Base-by-base conservation (phyloP, 1,140 invertebrate species). In the Ceratina japonica region DNA sequence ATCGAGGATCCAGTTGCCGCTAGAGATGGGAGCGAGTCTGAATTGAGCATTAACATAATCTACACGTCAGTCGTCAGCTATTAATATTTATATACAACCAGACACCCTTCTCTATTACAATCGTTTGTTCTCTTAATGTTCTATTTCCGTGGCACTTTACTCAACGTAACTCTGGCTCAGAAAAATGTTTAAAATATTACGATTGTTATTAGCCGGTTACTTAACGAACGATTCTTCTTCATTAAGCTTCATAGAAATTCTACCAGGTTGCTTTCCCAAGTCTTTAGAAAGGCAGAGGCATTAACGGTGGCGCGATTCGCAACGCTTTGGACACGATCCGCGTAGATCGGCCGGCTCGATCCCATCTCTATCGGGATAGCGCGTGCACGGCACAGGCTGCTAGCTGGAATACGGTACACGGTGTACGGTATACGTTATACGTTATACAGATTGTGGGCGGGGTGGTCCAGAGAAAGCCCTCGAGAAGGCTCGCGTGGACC, bases 401-500 rank as follows among this genome's bases (percentile, higher is more conserved):
- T 22, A 37, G 56, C 66, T 58, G 31, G 58, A 54, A 58, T 66
- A 74, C 74, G 70, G 77, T 71, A 70, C 76, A 80, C 82, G 76
- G 76, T 65, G 70, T 73, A 74, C 62, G 69, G 76, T 72, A 73
- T 73, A 73, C 51, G 76, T 64, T 78, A 71, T 79, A 73, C 76
- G 70, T 72, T 79, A 66, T n/a, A 79, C 61, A 44, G 75, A 82
- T 87, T 84, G 89, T 90, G 89, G 90, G 90, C 89, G 90, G 88
- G 87, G 87, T 91, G 88, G 86, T 88, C 88, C 89, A 89, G 90
- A 91, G 90, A 91, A 91, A 91, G 89, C 89, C 80, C 37, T 83
- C 78, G 82, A 54, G 61, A 75, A 73, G 62, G 71, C 83, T 61
- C 58, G 82, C 44, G 71, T 71, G 56, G 56, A 22, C 69, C 56